These are phyloP conservation scores for Myocastor coypus DNA, from an alignment of 2,113 vertebrate species.

Conservation along the genomic window DNA sequence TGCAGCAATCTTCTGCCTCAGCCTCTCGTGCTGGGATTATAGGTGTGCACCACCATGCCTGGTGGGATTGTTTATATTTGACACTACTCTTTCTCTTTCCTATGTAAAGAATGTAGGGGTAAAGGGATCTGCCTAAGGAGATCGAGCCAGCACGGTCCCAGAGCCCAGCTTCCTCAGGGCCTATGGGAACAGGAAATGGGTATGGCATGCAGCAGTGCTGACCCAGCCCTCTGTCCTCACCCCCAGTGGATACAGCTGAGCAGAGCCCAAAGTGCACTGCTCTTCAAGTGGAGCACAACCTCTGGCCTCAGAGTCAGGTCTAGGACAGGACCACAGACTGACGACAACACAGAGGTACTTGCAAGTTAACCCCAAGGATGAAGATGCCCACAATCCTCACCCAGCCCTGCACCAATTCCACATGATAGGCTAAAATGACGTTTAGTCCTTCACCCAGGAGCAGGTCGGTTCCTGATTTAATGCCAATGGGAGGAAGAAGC, in stretches of 20 bases:
- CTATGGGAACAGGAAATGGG: conserved; percentile 62
- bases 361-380: conserved; percentile 32
- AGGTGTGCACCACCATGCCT: too few species aligned
- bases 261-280: neutral
- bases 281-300: conserved; percentile 14
- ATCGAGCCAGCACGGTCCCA: neutral
- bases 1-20: too few species aligned
- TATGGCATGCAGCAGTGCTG: conserved; percentile 16
- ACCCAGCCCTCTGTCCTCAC: conserved; percentile 31
- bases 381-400: conserved; percentile 22
- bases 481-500: neutral
- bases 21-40: too few species aligned
- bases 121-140: neutral
- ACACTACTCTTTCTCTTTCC: neutral
- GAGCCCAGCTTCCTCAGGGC: neutral
- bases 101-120: neutral
- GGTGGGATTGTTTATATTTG: neutral
- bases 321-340: neutral
- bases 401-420: conserved; percentile 52
- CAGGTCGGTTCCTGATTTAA: neutral
- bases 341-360: neutral
- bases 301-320: conserved; percentile 2
- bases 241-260: conserved; percentile 64
- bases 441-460: neutral
- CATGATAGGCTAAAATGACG: conserved; percentile 10